A percentile compares a stretch with the other conserved stretches of the same genome.
Evolutionary conservation across 1,140 invertebrate genomes (phyloP).

Genomic region (Harpegnathos saltator): DNA sequence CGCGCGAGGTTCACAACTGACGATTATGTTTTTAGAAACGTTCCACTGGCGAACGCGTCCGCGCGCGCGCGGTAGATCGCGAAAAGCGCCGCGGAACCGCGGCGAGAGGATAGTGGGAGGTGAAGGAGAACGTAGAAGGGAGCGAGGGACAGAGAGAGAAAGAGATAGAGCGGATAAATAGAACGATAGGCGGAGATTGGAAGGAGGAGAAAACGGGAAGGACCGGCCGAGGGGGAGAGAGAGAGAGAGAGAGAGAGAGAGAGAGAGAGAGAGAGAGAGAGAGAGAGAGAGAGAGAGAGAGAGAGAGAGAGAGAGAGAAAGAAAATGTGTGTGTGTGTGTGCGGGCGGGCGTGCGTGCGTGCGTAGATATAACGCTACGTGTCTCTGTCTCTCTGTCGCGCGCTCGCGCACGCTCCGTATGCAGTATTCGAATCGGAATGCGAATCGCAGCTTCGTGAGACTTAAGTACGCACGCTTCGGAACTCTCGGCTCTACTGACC

Average conservation of each 20-base stretch:
- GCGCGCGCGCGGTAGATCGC: slow-evolving; percentile 38
- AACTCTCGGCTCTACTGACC: slow-evolving; percentile 81
- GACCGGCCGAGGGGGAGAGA: slow-evolving; percentile 24
- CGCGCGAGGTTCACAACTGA: background rate
- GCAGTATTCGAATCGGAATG: slow-evolving; percentile 64
- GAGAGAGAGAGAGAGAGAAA: slow-evolving; percentile 33
- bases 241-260: slow-evolving; percentile 35
- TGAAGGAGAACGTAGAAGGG: background rate
- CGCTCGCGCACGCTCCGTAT: slow-evolving; percentile 55
- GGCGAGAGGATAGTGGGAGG: background rate
- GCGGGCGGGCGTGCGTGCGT: background rate
- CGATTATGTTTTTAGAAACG: slow-evolving; percentile 44
- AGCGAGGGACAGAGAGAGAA: background rate
- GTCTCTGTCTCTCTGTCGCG: slow-evolving; percentile 61
- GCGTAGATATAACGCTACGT: background rate
- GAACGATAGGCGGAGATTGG: background rate
- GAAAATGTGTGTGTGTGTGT: too few relatives aligned
- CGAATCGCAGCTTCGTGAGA: slow-evolving; percentile 53
- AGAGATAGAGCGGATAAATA: slow-evolving; percentile 4
- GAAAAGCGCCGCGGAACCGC: slow-evolving; percentile 19
- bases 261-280: slow-evolving; percentile 39
- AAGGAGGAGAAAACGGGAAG: slow-evolving; percentile 26
- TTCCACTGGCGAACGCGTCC: background rate
- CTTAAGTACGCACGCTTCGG: slow-evolving; percentile 77
- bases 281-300: slow-evolving; percentile 34